Conservation (phyloP, 2,797 vertebrate species). For the Myotis pilosus region DNA sequence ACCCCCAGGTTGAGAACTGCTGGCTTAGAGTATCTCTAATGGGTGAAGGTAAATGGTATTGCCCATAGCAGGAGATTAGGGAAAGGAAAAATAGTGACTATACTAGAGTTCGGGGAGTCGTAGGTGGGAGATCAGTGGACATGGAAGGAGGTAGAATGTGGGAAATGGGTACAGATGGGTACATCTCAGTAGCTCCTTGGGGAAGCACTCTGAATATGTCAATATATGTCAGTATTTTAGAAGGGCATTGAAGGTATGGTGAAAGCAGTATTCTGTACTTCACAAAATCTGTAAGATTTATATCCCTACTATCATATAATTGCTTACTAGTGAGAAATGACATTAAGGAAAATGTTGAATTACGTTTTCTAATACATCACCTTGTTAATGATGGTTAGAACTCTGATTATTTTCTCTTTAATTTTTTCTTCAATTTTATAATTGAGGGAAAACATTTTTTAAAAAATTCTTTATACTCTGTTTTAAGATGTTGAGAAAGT, state of each 20-base stretch:
- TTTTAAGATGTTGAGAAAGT: slow-evolving; percentile 12
- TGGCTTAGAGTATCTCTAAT: neutral
- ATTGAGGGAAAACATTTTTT: neutral
- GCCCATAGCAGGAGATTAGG: neutral
- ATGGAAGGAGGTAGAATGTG: neutral
- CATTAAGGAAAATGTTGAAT: neutral
- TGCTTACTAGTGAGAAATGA: neutral
- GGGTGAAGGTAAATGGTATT: neutral
- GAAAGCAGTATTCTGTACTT: neutral
- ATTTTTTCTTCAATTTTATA: slow-evolving; percentile 17
- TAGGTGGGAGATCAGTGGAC: neutral
- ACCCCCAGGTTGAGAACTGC: too few relatives aligned
- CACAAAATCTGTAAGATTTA: neutral
- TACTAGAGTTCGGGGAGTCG: neutral
- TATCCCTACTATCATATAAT: neutral
- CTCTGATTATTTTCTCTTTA: neutral
- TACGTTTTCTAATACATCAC: neutral
- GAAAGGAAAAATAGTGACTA: neutral
- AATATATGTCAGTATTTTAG: neutral
- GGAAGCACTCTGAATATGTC: neutral
- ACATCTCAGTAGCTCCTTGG: neutral
- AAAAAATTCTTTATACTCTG: slow-evolving; percentile 20
- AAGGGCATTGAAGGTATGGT: neutral
- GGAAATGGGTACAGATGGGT: neutral
- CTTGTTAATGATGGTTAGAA: neutral